Percentiles rank a stretch among this genome's conserved stretches.
Conservation (phyloP, 2,113 vertebrate genomes). For the Plecotus auritus region DNA sequence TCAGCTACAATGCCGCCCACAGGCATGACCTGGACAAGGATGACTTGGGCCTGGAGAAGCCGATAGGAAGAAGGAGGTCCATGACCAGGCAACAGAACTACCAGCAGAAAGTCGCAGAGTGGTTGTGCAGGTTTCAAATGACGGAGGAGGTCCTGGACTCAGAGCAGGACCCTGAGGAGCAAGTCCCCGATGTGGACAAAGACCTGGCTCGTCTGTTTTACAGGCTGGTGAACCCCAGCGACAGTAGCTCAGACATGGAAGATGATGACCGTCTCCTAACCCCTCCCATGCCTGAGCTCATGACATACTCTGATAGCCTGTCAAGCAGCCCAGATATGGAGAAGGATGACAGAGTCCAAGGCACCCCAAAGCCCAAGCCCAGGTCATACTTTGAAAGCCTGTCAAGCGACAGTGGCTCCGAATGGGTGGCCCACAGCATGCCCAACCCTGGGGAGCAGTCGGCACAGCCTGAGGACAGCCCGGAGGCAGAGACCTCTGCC, state of each 20-base stretch:
- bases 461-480: too few relatives aligned
- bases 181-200: background rate
- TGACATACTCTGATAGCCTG: too few relatives aligned
- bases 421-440: too few relatives aligned
- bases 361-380: background rate
- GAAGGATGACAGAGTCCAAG: too few relatives aligned
- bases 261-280: background rate
- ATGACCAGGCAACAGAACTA: conserved; percentile 86
- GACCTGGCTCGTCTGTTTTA: background rate
- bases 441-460: too few relatives aligned
- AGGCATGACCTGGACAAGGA: conserved; percentile 85
- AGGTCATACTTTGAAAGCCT: conserved; percentile 97
- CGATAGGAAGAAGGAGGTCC: conserved; percentile 13
- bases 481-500: too few relatives aligned
- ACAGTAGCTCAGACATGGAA: background rate
- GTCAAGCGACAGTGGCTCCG: too few relatives aligned
- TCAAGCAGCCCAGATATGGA: background rate
- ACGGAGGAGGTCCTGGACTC: background rate
- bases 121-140: background rate
- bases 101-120: background rate
- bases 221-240: background rate
- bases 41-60: conserved; percentile 79
- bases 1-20: conserved; percentile 95
- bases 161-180: background rate
- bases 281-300: too few relatives aligned